Percentiles rank a stretch among this genome's conserved stretches.
These are phyloP conservation scores for Manis pentadactyla DNA, from an alignment of 2,797 vertebrate species.

Conservation along the genomic window DNA sequence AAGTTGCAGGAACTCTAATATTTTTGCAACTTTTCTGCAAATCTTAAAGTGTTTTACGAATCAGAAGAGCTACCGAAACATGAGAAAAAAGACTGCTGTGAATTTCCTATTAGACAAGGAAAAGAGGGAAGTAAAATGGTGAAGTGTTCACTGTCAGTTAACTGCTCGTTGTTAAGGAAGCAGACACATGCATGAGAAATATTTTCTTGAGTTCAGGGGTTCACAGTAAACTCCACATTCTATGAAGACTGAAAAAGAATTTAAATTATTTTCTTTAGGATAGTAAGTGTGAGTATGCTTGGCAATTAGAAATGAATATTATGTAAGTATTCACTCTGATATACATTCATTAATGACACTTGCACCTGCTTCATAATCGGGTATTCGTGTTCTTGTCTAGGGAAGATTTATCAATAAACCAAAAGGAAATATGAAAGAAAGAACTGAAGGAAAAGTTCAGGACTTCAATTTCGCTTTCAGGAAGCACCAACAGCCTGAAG, in stretches of 20 bases:
- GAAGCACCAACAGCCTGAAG: slow-evolving; percentile 47
- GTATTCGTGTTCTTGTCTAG: slow-evolving; percentile 73
- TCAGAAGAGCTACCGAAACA: slow-evolving; percentile 48
- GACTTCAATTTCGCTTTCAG: slow-evolving; percentile 27
- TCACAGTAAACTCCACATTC: not conserved
- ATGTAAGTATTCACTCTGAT: no score
- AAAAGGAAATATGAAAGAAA: slow-evolving; percentile 38
- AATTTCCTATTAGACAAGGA: slow-evolving; percentile 1
- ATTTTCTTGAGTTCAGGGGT: not conserved
- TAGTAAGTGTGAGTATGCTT: not conserved
- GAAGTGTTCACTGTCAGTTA: not conserved
- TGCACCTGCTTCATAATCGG: slow-evolving; percentile 79
- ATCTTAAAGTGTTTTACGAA: slow-evolving; percentile 54
- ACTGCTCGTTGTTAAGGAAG: not conserved
- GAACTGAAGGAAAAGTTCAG: slow-evolving; percentile 31
- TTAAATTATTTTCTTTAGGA: slow-evolving; percentile 9
- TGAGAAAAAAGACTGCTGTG: not conserved
- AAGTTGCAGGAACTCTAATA: not conserved
- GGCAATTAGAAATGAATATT: no score
- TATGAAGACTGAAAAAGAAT: not conserved
- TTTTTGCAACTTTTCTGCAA: slow-evolving; percentile 13
- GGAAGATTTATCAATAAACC: slow-evolving; percentile 63
- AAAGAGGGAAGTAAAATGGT: slow-evolving; percentile 28
- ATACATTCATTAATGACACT: no score
- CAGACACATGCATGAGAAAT: not conserved